Base-by-base conservation (phyloP, 1,140 invertebrate species). In the Heliconius eleuchia region DNA sequence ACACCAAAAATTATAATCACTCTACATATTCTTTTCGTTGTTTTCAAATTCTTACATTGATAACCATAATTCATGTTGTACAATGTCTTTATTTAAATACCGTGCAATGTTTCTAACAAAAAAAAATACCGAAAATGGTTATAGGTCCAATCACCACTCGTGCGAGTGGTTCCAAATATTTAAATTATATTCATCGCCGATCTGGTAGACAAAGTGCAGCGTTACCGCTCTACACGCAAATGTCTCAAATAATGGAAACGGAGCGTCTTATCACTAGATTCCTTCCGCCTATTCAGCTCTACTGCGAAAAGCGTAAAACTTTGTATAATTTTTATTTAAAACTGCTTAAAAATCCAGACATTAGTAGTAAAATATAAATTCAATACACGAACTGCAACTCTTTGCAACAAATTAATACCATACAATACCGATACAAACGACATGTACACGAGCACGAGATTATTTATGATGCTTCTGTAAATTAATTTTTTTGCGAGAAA, bases 331-430 rank as follows among this genome's bases (percentile, higher is more conserved):
- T 52, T 52, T 23, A 57, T 11, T 7, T n/a, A 57, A n/a, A n/a
- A 57, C 7, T 57, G 9, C 19, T 23, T 57, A 57, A 9, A n/a
- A 57, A 23, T 57, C 19, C 55, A 57, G n/a, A 57, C 16, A 13
- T 66, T 66, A 30, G 3, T 16, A 27, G 4, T 6, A 27, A 66
- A 66, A 66, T 11, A 30, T n/a, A 1, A 11, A 66, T 30, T 66
- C 23, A 66, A 27, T 27, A 66, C 60, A 66, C 60, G 23, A 66
- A 66, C 60, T 66, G 27, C 60, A 66, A 66, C 60, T 13, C 60
- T n/a, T n/a, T n/a, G n/a, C n/a, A n/a, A n/a, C n/a, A n/a, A 80
- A 84, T 85, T 85, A 84, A 84, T 82, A 81, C 82, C 80, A 73
- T 73, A 79, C 76, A 72, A 73, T 79, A 77, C 79, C 73, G 72